Evolutionary conservation across 2,888 invertebrate species (phyloP).

Genomic region (Pseudoips prasinana): DNA sequence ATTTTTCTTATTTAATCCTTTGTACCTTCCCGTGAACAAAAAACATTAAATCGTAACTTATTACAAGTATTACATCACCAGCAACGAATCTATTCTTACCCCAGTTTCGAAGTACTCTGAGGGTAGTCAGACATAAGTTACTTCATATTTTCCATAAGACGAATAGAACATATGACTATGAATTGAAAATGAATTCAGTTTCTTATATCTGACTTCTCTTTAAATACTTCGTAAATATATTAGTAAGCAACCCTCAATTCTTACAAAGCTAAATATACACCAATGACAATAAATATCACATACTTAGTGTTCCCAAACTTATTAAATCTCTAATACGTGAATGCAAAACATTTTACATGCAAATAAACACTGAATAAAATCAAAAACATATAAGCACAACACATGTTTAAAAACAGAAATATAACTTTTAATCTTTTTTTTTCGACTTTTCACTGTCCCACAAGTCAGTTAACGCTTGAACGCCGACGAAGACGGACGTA

Average conservation of each 20-base stretch:
- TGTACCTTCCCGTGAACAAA: too few relatives aligned
- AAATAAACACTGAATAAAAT: slow-evolving; percentile 69
- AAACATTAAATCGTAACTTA: too few relatives aligned
- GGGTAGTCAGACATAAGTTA: too few relatives aligned
- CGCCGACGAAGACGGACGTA: slow-evolving; percentile 2
- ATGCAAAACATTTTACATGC: slow-evolving; percentile 79
- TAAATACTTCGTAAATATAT: slow-evolving; percentile 15
- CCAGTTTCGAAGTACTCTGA: too few relatives aligned
- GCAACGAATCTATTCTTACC: too few relatives aligned
- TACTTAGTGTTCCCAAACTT: slow-evolving; percentile 49
- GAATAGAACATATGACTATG: too few relatives aligned
- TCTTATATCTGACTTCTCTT: too few relatives aligned
- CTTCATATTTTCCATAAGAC: too few relatives aligned
- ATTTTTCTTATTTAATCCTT: too few relatives aligned
- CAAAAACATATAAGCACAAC: slow-evolving; percentile 45
- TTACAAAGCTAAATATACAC: slow-evolving; percentile 48
- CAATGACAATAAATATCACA: slow-evolving; percentile 41
- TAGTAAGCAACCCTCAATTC: slow-evolving; percentile 49
- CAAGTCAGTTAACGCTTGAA: slow-evolving; percentile 1
- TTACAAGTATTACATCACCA: too few relatives aligned
- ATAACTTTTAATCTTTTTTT: slow-evolving; percentile 7
- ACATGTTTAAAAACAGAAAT: slow-evolving; percentile 17
- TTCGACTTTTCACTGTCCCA: neutral
- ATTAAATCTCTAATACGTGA: slow-evolving; percentile 53
- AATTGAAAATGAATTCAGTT: too few relatives aligned